Percentiles rank a stretch among this genome's conserved stretches.
phyloP scores from a whole-genome alignment of 2,113 vertebrate species.

The Crotalus tigris region DNA sequence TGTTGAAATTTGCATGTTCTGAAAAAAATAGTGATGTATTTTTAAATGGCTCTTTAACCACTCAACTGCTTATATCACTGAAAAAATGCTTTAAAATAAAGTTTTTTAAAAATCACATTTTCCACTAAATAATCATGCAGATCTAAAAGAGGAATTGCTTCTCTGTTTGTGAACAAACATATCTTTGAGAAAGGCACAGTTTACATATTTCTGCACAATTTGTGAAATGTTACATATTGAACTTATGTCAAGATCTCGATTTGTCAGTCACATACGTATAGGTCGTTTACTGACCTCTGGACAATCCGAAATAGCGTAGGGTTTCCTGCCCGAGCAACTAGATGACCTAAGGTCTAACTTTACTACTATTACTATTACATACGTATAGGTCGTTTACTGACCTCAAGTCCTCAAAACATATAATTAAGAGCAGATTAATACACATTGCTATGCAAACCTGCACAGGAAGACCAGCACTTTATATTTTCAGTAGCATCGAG shows the following conservation, averaged over 20 bases:
- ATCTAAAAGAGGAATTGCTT: conserved; percentile 56
- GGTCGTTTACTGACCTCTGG: conserved; percentile 52
- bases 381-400: conserved; percentile 56
- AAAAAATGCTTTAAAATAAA: conserved; percentile 72
- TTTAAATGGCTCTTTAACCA: conserved; percentile 67
- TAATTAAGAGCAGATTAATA: conserved; percentile 47
- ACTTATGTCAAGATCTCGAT: conserved; percentile 72
- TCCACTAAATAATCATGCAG: conserved; percentile 64
- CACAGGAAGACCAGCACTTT: conserved; percentile 43
- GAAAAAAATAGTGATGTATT: conserved; percentile 60
- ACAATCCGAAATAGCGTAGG: too few relatives aligned
- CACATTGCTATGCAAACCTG: conserved; percentile 49
- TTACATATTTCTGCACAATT: conserved; percentile 64
- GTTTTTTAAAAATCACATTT: conserved; percentile 55
- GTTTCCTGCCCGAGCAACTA: too few relatives aligned
- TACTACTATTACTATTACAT: too few relatives aligned
- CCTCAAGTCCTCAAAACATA: conserved; percentile 47
- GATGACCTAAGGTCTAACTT: too few relatives aligned
- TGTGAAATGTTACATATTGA: conserved; percentile 70
- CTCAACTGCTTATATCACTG: conserved; percentile 73
- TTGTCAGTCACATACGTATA: conserved; percentile 72
- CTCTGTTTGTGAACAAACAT: conserved; percentile 59
- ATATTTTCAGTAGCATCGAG: conserved; percentile 69
- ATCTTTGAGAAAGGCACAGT: conserved; percentile 75
- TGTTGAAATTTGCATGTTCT: conserved; percentile 41